Percentiles rank a stretch among this genome's conserved stretches.
Evolutionary conservation across 2,797 vertebrate species (phyloP).

Genomic region (Gobio occitaniae): DNA sequence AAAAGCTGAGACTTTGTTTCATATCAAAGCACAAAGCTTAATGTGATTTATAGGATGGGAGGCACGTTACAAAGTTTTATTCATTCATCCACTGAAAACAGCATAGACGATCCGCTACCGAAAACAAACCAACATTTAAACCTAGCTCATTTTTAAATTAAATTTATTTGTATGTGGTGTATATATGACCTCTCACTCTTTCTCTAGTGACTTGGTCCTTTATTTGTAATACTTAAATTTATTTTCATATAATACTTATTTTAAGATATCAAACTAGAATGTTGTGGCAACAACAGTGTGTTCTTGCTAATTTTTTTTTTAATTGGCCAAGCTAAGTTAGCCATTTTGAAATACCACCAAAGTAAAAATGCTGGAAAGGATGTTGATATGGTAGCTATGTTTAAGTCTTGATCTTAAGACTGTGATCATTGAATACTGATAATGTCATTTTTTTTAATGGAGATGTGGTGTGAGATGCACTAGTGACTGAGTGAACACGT

Average conservation of each 20-base stretch:
- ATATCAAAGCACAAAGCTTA: too few relatives aligned
- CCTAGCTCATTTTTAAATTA: too few relatives aligned
- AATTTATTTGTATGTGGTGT: too few relatives aligned
- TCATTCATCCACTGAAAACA: too few relatives aligned
- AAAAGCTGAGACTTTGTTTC: too few relatives aligned
- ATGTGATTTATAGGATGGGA: too few relatives aligned
- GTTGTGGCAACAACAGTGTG: neutral
- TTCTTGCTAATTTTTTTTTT: too few relatives aligned
- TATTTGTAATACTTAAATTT: neutral
- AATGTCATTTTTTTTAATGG: neutral
- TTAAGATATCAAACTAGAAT: neutral
- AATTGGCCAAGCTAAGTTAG: neutral
- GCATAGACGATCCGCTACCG: too few relatives aligned
- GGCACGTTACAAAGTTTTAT: too few relatives aligned
- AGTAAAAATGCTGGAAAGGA: neutral
- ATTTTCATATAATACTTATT: neutral
- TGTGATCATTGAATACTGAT: neutral
- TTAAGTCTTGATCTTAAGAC: neutral
- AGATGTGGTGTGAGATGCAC: neutral
- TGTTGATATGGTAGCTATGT: neutral
- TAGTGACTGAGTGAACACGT: neutral
- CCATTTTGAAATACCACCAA: neutral
- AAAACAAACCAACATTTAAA: too few relatives aligned
- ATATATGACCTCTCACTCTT: too few relatives aligned
- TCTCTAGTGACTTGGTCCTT: too few relatives aligned